Conservation (phyloP, 2,888 invertebrate species). For the Volucella inanis region DNA sequence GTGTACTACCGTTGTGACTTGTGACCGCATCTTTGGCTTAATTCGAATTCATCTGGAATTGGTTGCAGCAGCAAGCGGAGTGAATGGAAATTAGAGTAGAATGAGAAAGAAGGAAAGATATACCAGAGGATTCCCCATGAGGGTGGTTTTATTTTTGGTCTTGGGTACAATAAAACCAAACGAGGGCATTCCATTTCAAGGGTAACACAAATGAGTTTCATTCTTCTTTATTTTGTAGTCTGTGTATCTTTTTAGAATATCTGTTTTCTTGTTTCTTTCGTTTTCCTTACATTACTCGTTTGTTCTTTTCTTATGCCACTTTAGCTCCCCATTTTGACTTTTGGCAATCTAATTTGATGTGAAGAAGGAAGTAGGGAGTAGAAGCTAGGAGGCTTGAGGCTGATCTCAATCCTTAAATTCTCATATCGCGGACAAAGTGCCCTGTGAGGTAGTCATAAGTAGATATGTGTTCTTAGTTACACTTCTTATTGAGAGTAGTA, state of each 20-base stretch:
- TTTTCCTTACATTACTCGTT: constrained; percentile 1
- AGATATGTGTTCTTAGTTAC: constrained; percentile 20
- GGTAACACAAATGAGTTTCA: constrained; percentile 61
- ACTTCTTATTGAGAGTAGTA: constrained; percentile 18
- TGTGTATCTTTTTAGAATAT: constrained; percentile 14
- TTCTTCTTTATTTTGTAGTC: constrained; percentile 24
- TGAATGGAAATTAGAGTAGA: constrained; percentile 14
- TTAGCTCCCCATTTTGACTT: constrained; percentile 63
- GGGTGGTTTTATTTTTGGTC: constrained; percentile 30
- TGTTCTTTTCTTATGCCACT: constrained; percentile 36
- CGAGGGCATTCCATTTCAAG: constrained; percentile 65
- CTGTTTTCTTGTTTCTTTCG: constrained; percentile 21
- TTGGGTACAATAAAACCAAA: constrained; percentile 66
- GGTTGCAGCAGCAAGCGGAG: constrained; percentile 45
- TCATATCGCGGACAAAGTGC: constrained; percentile 36
- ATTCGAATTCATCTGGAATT: constrained; percentile 51
- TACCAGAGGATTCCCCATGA: constrained; percentile 13
- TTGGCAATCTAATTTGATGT: constrained; percentile 68
- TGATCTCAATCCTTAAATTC: constrained; percentile 37
- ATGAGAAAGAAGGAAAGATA: constrained; percentile 39
- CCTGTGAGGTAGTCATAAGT: constrained; percentile 5
- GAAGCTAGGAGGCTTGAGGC: background rate
- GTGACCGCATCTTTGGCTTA: constrained; percentile 61
- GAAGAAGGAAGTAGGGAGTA: background rate
- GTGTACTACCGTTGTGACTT: constrained; percentile 66